Base-by-base conservation (phyloP, 2,888 invertebrate species). In the Hypomecis punctinalis region DNA sequence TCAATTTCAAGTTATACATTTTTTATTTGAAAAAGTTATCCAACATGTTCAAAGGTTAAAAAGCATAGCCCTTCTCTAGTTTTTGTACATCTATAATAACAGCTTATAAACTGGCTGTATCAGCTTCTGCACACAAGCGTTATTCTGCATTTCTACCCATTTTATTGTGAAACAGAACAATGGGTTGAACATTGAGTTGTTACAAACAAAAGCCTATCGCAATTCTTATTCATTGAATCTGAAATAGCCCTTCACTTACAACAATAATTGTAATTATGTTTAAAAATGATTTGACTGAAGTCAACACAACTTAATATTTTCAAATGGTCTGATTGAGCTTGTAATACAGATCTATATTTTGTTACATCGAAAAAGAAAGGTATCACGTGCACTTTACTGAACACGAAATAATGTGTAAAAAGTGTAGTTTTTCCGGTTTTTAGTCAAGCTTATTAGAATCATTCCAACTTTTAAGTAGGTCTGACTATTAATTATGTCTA, bases 121-220 rank as follows among this genome's bases (percentile, higher is more conserved):
- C 23, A 23, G 23, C 1, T 23, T 23, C 23, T 23, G 23, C 23
- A 23, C 23, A 23, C 23, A 23, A 23, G 23, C 23, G 3, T 23
- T 23, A 23, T 23, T 23, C 23, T 23, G 82, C 80, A 77, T 83
- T 83, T 80, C 82, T 80, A 13, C 33, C 82, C 80, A 76, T 82
- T 83, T 80, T 80, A 83, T 78, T 78, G 82, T 83, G 69, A 61
- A 47, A 66, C 75, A 83, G 81, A 73, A 90, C 88, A 89, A 89
- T 86, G 77, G 83, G 47, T 48, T 63, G 66, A 57, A 73, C 71
- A 68, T 76, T 73, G 74, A 77, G 75, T 83, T 80, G 81, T 76
- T 81, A 49, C 57, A 68, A 86, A 89, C 88, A 89, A 89, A 87
- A 83, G 70, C 69, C 76, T 86, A 88, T 86, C 86, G 79, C 69